A percentile compares a stretch with the other conserved stretches of the same genome.
Evolutionary conservation across 2,888 invertebrate species (phyloP).

Genomic region (Thymelicus lineola): DNA sequence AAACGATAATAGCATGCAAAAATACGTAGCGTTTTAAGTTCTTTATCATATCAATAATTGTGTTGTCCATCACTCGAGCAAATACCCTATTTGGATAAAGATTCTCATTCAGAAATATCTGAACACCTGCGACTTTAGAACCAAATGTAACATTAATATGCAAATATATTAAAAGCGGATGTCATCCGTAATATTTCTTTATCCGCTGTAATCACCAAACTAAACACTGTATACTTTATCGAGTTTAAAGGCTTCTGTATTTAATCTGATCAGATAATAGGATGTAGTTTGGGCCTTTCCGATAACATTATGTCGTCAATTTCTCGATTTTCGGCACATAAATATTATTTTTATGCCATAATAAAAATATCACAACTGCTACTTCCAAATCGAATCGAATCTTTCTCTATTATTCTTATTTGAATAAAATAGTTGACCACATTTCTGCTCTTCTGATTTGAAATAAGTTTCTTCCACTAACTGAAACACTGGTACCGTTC

Average conservation of each 20-base stretch:
- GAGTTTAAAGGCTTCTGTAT: slow-evolving; percentile 16
- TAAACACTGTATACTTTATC: slow-evolving; percentile 21
- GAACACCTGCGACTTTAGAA: slow-evolving; percentile 55
- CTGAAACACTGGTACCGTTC: no score
- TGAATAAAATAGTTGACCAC: no score
- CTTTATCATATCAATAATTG: no score
- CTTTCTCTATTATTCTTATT: background rate
- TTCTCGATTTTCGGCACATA: background rate
- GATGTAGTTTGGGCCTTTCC: background rate
- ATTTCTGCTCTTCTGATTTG: no score
- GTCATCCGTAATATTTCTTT: slow-evolving; percentile 42
- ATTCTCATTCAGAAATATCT: slow-evolving; percentile 22
- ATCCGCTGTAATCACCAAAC: slow-evolving; percentile 25
- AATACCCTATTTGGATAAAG: background rate
- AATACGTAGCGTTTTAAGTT: no score
- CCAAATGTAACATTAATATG: slow-evolving; percentile 55
- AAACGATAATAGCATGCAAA: no score
- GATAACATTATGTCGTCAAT: slow-evolving; percentile 11
- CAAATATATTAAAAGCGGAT: slow-evolving; percentile 51
- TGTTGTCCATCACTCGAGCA: background rate
- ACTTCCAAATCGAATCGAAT: background rate
- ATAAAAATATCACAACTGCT: background rate
- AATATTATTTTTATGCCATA: background rate
- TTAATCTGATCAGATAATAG: slow-evolving; percentile 31
- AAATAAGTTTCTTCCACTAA: no score